Percentiles rank a stretch among this genome's conserved stretches.
Evolutionary conservation across 2,888 invertebrate species (phyloP).

Genomic region (Microdon myrmicae): DNA sequence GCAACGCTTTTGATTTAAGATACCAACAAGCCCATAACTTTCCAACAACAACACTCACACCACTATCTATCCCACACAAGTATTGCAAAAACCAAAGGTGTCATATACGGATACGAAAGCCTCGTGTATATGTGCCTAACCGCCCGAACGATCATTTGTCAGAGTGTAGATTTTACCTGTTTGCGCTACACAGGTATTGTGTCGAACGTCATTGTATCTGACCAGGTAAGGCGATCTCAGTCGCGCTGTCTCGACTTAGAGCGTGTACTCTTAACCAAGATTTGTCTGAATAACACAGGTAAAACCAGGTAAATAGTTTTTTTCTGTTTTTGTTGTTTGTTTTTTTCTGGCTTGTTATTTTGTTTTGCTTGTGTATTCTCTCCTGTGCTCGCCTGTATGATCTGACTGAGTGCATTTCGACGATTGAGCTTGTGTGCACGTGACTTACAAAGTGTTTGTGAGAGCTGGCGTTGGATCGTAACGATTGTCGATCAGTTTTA

Average conservation of each 20-base stretch:
- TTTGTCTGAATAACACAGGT: constrained; percentile 14
- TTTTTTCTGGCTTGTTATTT: too few relatives aligned
- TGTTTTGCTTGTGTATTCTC: too few relatives aligned
- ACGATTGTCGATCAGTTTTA: constrained; percentile 57
- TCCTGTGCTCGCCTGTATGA: too few relatives aligned
- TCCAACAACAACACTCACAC: constrained; percentile 18
- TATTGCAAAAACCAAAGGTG: too few relatives aligned
- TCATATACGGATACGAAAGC: too few relatives aligned
- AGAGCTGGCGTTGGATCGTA: constrained; percentile 37
- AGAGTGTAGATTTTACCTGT: constrained; percentile 31
- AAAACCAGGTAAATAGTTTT: constrained; percentile 15
- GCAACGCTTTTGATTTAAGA: constrained; percentile 32
- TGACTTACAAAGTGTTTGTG: constrained; percentile 31
- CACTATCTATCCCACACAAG: constrained; percentile 37
- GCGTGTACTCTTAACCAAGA: constrained; percentile 5
- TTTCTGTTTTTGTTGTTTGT: background rate
- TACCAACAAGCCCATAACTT: constrained; percentile 29
- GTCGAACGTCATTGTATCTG: constrained; percentile 3
- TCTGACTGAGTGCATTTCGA: too few relatives aligned
- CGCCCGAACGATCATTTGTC: constrained; percentile 1
- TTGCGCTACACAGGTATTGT: constrained; percentile 5
- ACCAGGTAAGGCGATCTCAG: constrained; percentile 4
- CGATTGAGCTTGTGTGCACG: constrained; percentile 24
- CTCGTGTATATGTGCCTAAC: background rate
- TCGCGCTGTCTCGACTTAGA: background rate